A percentile compares a stretch with the other conserved stretches of the same genome.
Evolutionary conservation across 2,888 invertebrate genomes (phyloP).

Genomic region (Oscheius sp.): DNA sequence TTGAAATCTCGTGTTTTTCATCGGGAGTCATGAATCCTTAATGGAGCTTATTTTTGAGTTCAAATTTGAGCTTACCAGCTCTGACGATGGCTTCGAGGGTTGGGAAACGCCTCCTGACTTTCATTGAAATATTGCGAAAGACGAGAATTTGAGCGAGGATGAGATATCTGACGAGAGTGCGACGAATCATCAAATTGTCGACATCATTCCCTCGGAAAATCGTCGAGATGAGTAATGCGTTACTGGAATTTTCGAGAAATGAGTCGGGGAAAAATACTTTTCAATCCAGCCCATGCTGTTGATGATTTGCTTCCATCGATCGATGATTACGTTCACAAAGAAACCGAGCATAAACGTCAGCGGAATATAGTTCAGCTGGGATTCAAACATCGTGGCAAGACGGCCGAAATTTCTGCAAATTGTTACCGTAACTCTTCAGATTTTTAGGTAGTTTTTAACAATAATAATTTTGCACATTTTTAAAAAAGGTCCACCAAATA

Average conservation of each 20-base stretch:
- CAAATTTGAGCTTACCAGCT: conserved; percentile 32
- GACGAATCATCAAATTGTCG: conserved; percentile 38
- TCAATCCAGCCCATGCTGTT: conserved; percentile 51
- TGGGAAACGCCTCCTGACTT: conserved; percentile 56
- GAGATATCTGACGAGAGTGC: conserved; percentile 47
- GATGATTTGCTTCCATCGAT: conserved; percentile 48
- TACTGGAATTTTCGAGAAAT: conserved; percentile 30
- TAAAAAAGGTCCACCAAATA: too few species aligned
- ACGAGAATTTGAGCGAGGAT: conserved; percentile 49
- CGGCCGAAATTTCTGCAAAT: conserved; percentile 45
- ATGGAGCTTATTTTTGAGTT: not conserved
- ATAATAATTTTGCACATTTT: too few species aligned
- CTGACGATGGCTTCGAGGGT: conserved; percentile 52
- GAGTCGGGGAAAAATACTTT: conserved; percentile 28
- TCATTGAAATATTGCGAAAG: conserved; percentile 63
- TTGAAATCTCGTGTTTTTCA: conserved; percentile 46
- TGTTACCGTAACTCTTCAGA: too few species aligned
- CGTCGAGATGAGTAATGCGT: conserved; percentile 43
- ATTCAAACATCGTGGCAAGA: conserved; percentile 38
- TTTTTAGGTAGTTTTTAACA: too few species aligned
- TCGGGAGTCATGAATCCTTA: conserved; percentile 48
- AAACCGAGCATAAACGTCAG: conserved; percentile 61
- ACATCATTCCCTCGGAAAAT: conserved; percentile 38
- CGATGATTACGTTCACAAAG: conserved; percentile 58
- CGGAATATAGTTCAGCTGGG: conserved; percentile 52